Percentiles rank a stretch among this genome's conserved stretches.
phyloP scores from a whole-genome alignment of 2,113 vertebrate species.

The Scatophagus argus region DNA sequence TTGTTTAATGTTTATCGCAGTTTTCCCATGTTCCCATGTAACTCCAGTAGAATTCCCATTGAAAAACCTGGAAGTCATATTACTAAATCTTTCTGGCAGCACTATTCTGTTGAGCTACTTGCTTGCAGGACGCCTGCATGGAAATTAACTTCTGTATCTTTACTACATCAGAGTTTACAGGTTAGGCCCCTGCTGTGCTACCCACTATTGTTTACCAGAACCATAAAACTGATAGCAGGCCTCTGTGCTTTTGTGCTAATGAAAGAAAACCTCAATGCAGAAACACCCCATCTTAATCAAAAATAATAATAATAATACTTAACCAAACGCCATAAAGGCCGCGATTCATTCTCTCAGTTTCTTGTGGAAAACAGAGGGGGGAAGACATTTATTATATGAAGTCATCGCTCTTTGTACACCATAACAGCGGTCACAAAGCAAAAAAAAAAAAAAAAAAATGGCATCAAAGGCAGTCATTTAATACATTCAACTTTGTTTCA shows the following conservation, averaged over 20 bases:
- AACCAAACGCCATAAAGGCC: conserved; percentile 70
- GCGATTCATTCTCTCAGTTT: conserved; percentile 73
- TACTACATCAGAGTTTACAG: conserved; percentile 74
- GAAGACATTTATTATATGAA: conserved; percentile 82
- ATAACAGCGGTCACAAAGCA: conserved; percentile 68
- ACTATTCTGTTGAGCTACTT: conserved; percentile 66
- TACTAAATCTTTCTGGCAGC: conserved; percentile 68
- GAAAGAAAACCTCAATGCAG: conserved; percentile 72
- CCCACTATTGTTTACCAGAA: conserved; percentile 75
- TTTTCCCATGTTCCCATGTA: conserved; percentile 56
- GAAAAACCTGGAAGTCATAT: conserved; percentile 62
- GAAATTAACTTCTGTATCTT: conserved; percentile 74
- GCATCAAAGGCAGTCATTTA: conserved; percentile 79
- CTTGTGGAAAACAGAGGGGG: conserved; percentile 71
- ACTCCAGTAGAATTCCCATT: conserved; percentile 64
- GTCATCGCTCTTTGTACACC: conserved; percentile 75
- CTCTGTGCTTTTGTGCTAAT: conserved; percentile 69
- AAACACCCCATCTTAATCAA: conserved; percentile 74
- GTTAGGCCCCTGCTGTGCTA: conserved; percentile 65
- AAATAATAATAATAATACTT: conserved; percentile 79
- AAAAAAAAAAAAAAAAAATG: conserved; percentile 65
- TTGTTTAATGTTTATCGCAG: conserved; percentile 37
- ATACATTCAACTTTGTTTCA: conserved; percentile 79
- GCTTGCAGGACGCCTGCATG: conserved; percentile 58
- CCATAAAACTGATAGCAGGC: conserved; percentile 69